Base-by-base conservation (phyloP, 2,797 vertebrate genomes). In the Tadarida brasiliensis region DNA sequence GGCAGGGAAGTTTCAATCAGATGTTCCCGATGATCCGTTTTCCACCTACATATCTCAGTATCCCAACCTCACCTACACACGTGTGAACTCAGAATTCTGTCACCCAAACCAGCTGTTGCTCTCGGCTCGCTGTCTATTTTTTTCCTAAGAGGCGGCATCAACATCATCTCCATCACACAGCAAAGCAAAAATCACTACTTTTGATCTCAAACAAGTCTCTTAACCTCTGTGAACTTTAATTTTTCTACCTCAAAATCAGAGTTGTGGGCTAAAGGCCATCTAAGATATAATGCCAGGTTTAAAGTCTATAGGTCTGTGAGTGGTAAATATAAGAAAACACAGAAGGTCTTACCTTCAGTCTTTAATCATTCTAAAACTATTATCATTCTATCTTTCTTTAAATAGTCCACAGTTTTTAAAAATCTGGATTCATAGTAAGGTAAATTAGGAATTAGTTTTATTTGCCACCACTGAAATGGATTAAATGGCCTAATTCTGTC, bases 291-390 rank as follows among this genome's bases (percentile, higher is more conserved):
- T 33, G n/a, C 7, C 33, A 80, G 39, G 12, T 85, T 90, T 61
- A 35, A 81, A 68, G 33, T 63, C 12, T 33, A n/a, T n/a, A 94
- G 2, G 73, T 56, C 51, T 85, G 12, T 81, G n/a, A 80, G 30
- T 82, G 63, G 30, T 51, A 73, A 70, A 73, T 51, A 39, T 3
- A 33, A 1, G 11, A 51, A 81, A 90, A 54, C 17, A 59, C 9
- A 86, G 20, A 10, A 70, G 9, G 59, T 80, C 57, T 77, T 68
- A 70, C 3, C 28, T 56, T 47, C 14, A 63, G 20, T 10, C 12
- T 85, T 88, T n/a, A 77, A 82, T 73, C 35, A 22, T 94, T 80
- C 49, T 49, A 71, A 94, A 94, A 61, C 17, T 65, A 33, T 70
- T 92, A 63, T 17, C 49, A 82, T 77, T 39, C 1, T 47, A 59